Evolutionary conservation across 2,888 invertebrate species (phyloP), one percentile per base, ranked within the genome.

Genomic region (Adelphocoris suturalis): DNA sequence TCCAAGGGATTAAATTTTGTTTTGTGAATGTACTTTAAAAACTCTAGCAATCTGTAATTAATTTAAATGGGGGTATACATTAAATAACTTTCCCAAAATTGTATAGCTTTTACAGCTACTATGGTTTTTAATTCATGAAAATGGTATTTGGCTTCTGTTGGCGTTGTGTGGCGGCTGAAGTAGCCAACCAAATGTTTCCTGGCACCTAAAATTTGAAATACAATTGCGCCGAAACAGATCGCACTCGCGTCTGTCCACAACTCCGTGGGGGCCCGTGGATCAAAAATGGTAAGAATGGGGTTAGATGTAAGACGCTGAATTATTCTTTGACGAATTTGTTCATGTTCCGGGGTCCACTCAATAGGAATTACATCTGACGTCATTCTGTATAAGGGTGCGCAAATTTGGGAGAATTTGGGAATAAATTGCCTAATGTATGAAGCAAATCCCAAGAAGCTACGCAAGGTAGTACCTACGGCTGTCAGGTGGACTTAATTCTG

Each of bases 271-370:
- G 9, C 12, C 5, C 11, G 3, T 46, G 86, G 86, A 19, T 86
- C 75, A 52, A 75, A 86, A 75, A 86, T 75, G 7, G 61, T 28
- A 23, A 85, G 55, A 13, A 85, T 28, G 2, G 85, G 27, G 7
- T 57, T 13, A 23, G 13, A 5, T 13, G 75, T 86, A 23, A 86
- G 23, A 14, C 11, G 1, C 1, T 27, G 12, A 19, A 86, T 86
- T 76, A 86, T 47, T 16, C 37, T 11, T 12, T 86, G 75, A 5
- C 86, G 12, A 46, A 86, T 75, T 2, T 28, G 16, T 37, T 86
- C 86, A 76, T 76, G 76, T 76, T 76, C 23, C 4, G 13, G 11
- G 9, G 76, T 76, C 76, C 76, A 76, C 12, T 23, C 37, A 16
- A 76, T 23, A 2, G 7, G 3, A 5, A 12, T 23, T 76, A 23